A percentile compares a stretch with the other conserved stretches of the same genome.
These are phyloP conservation scores for Apeltes quadracus DNA, from an alignment of 2,113 vertebrate species.

Conservation along the genomic window DNA sequence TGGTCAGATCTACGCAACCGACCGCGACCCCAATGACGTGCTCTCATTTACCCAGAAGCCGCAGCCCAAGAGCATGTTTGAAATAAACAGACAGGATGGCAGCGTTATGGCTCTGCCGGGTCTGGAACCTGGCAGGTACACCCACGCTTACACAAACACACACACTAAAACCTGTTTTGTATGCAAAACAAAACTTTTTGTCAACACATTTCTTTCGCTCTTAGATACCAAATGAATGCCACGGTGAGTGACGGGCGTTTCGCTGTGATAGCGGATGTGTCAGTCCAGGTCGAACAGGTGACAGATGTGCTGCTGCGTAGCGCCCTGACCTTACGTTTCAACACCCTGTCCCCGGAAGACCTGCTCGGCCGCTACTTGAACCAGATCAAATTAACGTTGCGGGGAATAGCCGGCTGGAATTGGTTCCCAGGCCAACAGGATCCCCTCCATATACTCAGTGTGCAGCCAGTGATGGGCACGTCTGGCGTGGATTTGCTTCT, in stretches of 20 bases:
- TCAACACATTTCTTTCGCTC: neutral
- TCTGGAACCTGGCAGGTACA: slow-evolving; percentile 89
- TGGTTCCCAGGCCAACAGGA: slow-evolving; percentile 83
- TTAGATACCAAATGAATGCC: slow-evolving; percentile 89
- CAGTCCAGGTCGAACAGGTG: slow-evolving; percentile 90
- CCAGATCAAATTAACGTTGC: slow-evolving; percentile 85
- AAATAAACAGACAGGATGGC: slow-evolving; percentile 90
- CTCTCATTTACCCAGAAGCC: slow-evolving; percentile 88
- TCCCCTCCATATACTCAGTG: slow-evolving; percentile 87
- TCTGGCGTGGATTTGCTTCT: slow-evolving; percentile 90
- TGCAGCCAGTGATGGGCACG: slow-evolving; percentile 86
- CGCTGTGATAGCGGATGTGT: slow-evolving; percentile 88
- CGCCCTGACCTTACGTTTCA: slow-evolving; percentile 88
- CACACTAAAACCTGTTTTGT: neutral
- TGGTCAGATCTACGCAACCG: slow-evolving; percentile 90
- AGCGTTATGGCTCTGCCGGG: slow-evolving; percentile 91
- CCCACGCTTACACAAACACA: neutral
- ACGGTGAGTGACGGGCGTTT: slow-evolving; percentile 95
- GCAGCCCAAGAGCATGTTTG: slow-evolving; percentile 89
- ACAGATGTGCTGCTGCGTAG: slow-evolving; percentile 87
- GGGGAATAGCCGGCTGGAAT: slow-evolving; percentile 74
- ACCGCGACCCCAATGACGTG: slow-evolving; percentile 90
- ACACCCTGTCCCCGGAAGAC: slow-evolving; percentile 89
- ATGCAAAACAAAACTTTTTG: neutral
- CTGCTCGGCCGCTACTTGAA: slow-evolving; percentile 89